phyloP scores from a whole-genome alignment of 1,140 invertebrate genomes.

The Conopomorpha cramerella region DNA sequence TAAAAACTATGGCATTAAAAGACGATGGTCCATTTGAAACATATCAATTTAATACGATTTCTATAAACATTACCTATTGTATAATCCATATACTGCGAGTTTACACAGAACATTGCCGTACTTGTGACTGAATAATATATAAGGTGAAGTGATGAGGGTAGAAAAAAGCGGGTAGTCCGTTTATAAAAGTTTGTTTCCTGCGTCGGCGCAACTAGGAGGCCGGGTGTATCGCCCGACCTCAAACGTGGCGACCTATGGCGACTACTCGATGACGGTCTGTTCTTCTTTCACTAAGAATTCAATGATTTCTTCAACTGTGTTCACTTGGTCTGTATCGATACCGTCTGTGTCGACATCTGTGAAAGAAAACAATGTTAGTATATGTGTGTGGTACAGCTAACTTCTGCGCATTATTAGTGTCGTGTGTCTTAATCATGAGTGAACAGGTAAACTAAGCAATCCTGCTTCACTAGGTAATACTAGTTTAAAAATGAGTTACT shows the following conservation, averaged over 20 bases:
- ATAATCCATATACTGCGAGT: slow-evolving; percentile 41
- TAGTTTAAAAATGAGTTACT: no score
- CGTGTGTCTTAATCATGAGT: no score
- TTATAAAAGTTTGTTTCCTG: slow-evolving; percentile 8
- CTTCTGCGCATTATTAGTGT: no score
- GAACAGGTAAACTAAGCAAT: no score
- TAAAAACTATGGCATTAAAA: slow-evolving; percentile 39
- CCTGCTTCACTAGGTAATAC: no score
- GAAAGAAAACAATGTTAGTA: no score
- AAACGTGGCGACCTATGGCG: slow-evolving; percentile 22
- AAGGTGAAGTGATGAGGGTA: slow-evolving; percentile 19
- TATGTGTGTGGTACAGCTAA: no score
- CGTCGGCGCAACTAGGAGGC: slow-evolving; percentile 16
- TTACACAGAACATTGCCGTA: no score
- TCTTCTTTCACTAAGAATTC: slow-evolving; percentile 99
- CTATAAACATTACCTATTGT: slow-evolving; percentile 54
- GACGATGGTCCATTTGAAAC: slow-evolving; percentile 41
- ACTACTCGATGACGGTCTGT: slow-evolving; percentile 75
- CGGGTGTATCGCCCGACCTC: slow-evolving; percentile 18
- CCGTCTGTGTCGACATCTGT: slow-evolving; percentile 93
- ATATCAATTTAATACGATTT: slow-evolving; percentile 53
- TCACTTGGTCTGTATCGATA: slow-evolving; percentile 80
- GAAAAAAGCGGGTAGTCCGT: slow-evolving; percentile 21
- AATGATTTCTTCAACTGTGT: slow-evolving; percentile 92
- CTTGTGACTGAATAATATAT: not conserved